A percentile compares a stretch with the other conserved stretches of the same genome.
These are phyloP conservation scores for Sminthurinus aureus DNA, from an alignment of 2,888 invertebrate species.

Conservation along the genomic window DNA sequence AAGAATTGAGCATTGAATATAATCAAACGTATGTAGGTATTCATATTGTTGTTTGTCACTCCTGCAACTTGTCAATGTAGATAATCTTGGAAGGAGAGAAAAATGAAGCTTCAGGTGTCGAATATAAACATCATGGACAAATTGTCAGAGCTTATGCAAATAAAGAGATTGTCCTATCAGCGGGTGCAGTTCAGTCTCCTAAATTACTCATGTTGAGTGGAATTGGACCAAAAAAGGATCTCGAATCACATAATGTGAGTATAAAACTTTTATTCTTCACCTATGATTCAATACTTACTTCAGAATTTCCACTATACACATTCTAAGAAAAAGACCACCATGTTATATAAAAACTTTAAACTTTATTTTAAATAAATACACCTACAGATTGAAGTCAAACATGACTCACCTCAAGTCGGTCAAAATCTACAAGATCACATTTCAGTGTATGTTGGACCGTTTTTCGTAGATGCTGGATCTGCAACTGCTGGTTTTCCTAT, in stretches of 20 bases:
- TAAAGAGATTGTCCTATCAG: neutral
- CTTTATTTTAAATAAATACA: neutral
- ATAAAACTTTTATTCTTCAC: neutral
- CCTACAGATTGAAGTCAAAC: neutral
- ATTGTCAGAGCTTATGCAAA: neutral
- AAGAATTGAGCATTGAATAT: neutral
- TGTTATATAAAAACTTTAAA: neutral
- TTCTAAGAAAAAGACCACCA: neutral
- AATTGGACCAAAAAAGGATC: neutral
- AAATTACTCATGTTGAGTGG: neutral
- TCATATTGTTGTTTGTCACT: neutral
- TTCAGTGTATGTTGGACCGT: constrained; percentile 24
- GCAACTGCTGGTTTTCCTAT: neutral
- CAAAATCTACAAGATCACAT: constrained; percentile 37
- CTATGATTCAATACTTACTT: neutral
- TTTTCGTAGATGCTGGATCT: neutral
- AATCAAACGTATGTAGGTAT: neutral
- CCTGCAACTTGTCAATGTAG: neutral
- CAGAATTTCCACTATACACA: neutral
- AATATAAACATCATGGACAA: neutral
- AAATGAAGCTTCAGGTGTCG: neutral
- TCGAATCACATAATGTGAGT: neutral
- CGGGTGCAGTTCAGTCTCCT: neutral
- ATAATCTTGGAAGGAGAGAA: neutral
- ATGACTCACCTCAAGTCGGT: constrained; percentile 27